Percentiles rank a stretch among this genome's conserved stretches.
phyloP scores from a whole-genome alignment of 1,140 invertebrate species.

The Metopolophium dirhodum region DNA sequence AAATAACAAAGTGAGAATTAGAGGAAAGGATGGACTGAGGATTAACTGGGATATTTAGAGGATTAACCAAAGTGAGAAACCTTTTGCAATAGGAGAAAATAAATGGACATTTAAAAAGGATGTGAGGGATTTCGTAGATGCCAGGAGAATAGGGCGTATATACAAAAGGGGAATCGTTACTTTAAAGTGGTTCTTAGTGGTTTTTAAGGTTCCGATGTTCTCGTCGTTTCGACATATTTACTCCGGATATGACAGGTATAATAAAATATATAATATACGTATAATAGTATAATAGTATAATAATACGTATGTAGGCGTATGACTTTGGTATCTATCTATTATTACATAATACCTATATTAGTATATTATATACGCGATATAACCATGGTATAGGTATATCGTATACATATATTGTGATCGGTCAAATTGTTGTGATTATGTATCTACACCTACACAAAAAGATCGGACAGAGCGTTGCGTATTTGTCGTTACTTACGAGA shows the following conservation, averaged over 20 bases:
- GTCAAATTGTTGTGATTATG: not conserved
- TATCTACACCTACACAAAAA: not conserved
- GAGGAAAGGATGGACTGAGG: too few species aligned
- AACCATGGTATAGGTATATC: not conserved
- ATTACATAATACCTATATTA: not conserved
- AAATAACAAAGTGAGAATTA: too few species aligned
- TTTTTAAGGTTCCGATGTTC: not conserved
- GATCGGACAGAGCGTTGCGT: not conserved
- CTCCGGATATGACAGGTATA: not conserved
- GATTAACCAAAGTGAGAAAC: not conserved
- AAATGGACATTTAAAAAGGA: not conserved
- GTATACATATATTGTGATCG: too few species aligned
- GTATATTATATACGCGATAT: not conserved
- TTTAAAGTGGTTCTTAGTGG: too few species aligned
- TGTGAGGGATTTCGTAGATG: not conserved
- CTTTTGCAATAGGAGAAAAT: not conserved
- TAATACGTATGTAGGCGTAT: not conserved
- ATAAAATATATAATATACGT: not conserved
- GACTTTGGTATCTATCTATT: not conserved
- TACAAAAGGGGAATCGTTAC: too few species aligned
- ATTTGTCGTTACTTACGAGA: not conserved
- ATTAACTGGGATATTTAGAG: too few species aligned
- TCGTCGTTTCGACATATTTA: not conserved
- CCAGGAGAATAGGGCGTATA: not conserved
- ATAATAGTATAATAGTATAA: too few species aligned